phyloP scores from a whole-genome alignment of 2,888 invertebrate species.

The Coleophora flavipennella region DNA sequence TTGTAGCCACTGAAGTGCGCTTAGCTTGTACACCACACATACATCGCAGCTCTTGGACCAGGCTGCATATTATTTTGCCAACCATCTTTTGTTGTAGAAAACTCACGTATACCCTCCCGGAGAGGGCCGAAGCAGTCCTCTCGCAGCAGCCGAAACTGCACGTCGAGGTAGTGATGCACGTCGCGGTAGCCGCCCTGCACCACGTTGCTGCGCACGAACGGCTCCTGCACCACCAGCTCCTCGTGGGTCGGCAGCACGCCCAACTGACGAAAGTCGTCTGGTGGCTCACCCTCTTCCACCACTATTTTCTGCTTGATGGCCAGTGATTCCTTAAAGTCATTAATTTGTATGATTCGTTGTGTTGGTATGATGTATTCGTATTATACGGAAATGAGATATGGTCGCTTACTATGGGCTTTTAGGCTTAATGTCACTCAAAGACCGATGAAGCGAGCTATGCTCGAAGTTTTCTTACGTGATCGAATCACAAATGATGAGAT shows the following conservation, averaged over 20 bases:
- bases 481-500: too few relatives aligned
- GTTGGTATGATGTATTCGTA: background rate
- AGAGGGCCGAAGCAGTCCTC: constrained; percentile 86
- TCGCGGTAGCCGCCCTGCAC: constrained; percentile 73
- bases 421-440: too few relatives aligned
- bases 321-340: background rate
- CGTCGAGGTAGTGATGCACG: constrained; percentile 82
- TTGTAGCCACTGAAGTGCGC: too few relatives aligned
- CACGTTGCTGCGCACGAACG: constrained; percentile 66
- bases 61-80: too few relatives aligned
- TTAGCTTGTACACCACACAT: too few relatives aligned
- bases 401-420: too few relatives aligned
- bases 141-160: constrained; percentile 81
- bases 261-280: constrained; percentile 44
- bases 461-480: too few relatives aligned
- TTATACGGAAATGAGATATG: too few relatives aligned
- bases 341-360: background rate
- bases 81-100: too few relatives aligned
- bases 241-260: constrained; percentile 38
- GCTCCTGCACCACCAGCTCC: constrained; percentile 32
- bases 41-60: too few relatives aligned
- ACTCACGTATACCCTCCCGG: constrained; percentile 73
- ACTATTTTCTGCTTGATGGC: background rate
- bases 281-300: constrained; percentile 27
- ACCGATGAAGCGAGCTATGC: too few relatives aligned